Base-by-base conservation (phyloP, 2,888 invertebrate genomes). In the Agonopterix alstromeriana region DNA sequence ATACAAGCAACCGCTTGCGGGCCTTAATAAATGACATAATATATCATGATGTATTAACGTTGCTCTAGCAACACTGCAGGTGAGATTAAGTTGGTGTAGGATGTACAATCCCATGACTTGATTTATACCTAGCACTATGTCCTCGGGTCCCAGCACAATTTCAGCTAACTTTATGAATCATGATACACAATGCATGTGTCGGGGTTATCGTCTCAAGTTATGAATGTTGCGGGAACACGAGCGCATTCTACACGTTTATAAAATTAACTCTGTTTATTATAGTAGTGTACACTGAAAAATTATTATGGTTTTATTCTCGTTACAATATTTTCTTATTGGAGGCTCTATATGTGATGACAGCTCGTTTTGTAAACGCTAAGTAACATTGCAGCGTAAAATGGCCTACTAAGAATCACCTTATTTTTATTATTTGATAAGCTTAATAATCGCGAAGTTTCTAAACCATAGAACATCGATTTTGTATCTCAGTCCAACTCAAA, bases 11-110 rank as follows among this genome's bases (percentile, higher is more conserved):
- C 56, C 58, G 56, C 38, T 11, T 27, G 27, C 27, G 27, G 14
- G 12, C 36, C 12, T 53, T 78, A 76, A 77, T 72, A 80, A 75
- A 81, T 72, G 74, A 73, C 67, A 67, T 67, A 63, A 81, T 82
- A 79, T 73, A 81, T 80, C 78, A 81, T 72, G 65, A 68, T 69
- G 77, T 76, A 77, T 77, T 77, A 77, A 71, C 55, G 59, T 50
- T 58, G 51, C 41, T 51, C 52, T 51, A 48, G 55, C 52, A 52
- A 56, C 57, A 56, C 51, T 63, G 63, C 66, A 67, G 65, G 66
- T 66, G 73, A 77, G 77, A 77, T 77, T 77, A 78, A 70, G 73
- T 66, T 58, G 65, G 57, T 58, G 56, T 61, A 63, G 65, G 62
- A 66, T 67, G 65, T 70, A 60, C 70, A 68, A 72, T 67, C 61